These are phyloP conservation scores for Scaptodrosophila lebanonensis DNA, from an alignment of 1,140 invertebrate genomes.

Conservation along the genomic window DNA sequence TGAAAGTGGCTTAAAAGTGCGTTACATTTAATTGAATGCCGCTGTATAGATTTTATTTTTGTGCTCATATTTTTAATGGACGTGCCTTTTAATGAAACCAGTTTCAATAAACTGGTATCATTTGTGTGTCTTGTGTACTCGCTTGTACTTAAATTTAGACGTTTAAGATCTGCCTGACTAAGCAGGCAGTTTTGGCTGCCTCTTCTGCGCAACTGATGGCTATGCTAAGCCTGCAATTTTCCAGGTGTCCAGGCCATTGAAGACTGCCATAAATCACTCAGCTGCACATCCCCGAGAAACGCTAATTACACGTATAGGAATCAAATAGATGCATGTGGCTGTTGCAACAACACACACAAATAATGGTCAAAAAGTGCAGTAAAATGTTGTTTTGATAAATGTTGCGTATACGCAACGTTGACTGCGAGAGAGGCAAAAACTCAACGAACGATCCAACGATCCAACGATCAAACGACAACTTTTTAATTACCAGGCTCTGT, in stretches of 20 bases:
- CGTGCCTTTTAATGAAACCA: conserved; percentile 38
- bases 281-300: conserved; percentile 41
- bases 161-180: too few relatives aligned
- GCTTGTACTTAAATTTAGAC: conserved; percentile 29
- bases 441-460: neutral
- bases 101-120: conserved; percentile 56
- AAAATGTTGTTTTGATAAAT: conserved; percentile 39
- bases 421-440: conserved; percentile 6
- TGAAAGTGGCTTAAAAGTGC: conserved; percentile 32
- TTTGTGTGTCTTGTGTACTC: too few relatives aligned
- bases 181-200: too few relatives aligned
- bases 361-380: conserved; percentile 11
- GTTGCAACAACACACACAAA: conserved; percentile 3
- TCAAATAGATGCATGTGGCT: neutral
- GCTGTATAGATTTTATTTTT: conserved; percentile 10
- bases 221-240: conserved; percentile 16
- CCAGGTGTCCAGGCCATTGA: neutral
- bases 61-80: conserved; percentile 40
- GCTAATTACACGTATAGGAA: conserved; percentile 1
- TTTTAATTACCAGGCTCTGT: conserved; percentile 56
- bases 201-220: too few relatives aligned
- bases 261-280: conserved; percentile 35
- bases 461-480: conserved; percentile 56
- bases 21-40: conserved; percentile 26
- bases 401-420: conserved; percentile 58